phyloP scores from a whole-genome alignment of 1,140 invertebrate genomes.

The Lethocerus indicus region DNA sequence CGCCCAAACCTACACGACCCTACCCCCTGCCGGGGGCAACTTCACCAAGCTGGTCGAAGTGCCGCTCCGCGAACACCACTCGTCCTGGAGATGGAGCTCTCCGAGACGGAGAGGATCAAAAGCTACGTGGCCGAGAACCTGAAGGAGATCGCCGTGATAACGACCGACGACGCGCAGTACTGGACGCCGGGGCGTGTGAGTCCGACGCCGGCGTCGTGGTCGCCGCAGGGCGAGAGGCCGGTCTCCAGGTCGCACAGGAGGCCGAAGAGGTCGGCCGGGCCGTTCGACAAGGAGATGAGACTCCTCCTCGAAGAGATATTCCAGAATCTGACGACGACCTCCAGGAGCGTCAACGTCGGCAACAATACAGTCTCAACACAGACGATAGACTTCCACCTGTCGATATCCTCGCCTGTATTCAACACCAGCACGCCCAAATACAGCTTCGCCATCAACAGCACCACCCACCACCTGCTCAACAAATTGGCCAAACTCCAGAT shows the following conservation, averaged over 20 bases:
- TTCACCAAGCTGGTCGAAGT: too few species aligned
- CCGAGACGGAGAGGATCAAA: too few species aligned
- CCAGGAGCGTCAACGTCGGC: neutral
- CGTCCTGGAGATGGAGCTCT: too few species aligned
- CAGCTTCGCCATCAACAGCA: too few species aligned
- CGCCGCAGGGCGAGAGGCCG: too few species aligned
- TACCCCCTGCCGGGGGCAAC: too few species aligned
- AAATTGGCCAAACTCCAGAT: constrained; percentile 12
- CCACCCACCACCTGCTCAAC: constrained; percentile 1
- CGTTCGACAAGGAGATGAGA: constrained; percentile 5
- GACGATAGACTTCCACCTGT: constrained; percentile 9
- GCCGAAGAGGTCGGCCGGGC: neutral
- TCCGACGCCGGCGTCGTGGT: too few species aligned
- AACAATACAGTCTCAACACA: constrained; percentile 9
- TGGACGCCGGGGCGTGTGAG: too few species aligned
- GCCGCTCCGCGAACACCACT: too few species aligned
- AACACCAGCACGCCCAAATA: too few species aligned
- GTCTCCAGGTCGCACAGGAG: too few species aligned
- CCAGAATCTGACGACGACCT: constrained; percentile 9
- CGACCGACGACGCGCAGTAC: constrained; percentile 5
- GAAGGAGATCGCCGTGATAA: constrained; percentile 5
- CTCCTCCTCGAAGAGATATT: constrained; percentile 14
- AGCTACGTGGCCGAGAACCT: neutral
- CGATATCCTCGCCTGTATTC: neutral
- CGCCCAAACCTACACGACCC: too few species aligned